A percentile compares a stretch with the other conserved stretches of the same genome.
Evolutionary conservation across 2,797 vertebrate genomes (phyloP).

Genomic region (Cirrhinus molitorella): DNA sequence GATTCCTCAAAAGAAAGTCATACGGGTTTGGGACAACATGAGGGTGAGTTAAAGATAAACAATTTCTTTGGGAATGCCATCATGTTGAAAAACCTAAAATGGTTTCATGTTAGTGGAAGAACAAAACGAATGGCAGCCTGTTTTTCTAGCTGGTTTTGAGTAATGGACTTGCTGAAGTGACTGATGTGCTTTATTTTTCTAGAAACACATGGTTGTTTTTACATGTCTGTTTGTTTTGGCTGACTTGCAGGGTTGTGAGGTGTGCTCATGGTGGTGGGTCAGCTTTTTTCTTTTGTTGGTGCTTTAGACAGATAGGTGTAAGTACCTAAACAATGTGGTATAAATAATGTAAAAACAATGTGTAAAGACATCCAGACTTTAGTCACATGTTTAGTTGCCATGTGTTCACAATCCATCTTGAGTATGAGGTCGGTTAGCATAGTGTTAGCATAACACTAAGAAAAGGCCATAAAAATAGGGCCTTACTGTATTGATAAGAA

Average conservation of each 20-base stretch:
- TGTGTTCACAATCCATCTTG: not conserved
- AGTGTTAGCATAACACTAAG: not conserved
- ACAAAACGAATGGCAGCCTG: not conserved
- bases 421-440: not conserved
- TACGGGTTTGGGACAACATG: not conserved
- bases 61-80: not conserved
- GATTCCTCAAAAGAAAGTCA: not conserved
- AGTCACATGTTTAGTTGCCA: not conserved
- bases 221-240: not conserved
- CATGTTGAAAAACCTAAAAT: not conserved
- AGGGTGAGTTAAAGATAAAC: not conserved
- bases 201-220: slow-evolving; percentile 15
- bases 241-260: not conserved
- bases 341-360: not conserved
- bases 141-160: not conserved
- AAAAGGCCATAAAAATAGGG: not conserved
- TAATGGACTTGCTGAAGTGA: slow-evolving; percentile 3
- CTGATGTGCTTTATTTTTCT: slow-evolving; percentile 1
- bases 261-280: not conserved
- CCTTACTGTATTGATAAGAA: not conserved
- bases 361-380: not conserved
- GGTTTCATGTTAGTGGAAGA: not conserved
- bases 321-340: not conserved
- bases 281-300: not conserved
- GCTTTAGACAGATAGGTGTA: not conserved